Conservation (phyloP, 2,888 invertebrate genomes). For the Cantharis rufa region DNA sequence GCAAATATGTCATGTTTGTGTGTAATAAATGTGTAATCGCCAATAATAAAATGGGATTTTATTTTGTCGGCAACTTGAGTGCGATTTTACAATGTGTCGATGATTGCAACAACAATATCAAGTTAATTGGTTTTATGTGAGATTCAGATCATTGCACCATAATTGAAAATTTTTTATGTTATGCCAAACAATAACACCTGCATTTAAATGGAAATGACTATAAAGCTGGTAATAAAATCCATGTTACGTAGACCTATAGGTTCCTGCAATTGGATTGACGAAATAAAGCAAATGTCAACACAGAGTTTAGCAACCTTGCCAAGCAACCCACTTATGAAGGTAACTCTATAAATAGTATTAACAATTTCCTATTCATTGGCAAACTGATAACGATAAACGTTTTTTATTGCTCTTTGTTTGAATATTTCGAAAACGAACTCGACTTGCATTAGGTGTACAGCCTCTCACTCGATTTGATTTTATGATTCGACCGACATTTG, state of each 20-base stretch:
- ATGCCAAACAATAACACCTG: constrained; percentile 10
- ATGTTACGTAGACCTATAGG: constrained; percentile 5
- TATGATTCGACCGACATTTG: constrained; percentile 29
- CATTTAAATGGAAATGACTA: constrained; percentile 5
- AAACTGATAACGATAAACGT: constrained; percentile 21
- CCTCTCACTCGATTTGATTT: constrained; percentile 7
- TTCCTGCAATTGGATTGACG: constrained; percentile 19
- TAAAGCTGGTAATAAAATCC: constrained; percentile 4
- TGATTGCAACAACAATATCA: constrained; percentile 8
- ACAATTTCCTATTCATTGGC: constrained; percentile 16
- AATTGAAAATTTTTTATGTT: background rate
- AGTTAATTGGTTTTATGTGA: constrained; percentile 1
- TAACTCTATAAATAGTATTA: constrained; percentile 16
- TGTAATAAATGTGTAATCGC: background rate
- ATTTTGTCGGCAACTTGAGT: background rate
- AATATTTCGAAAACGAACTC: background rate
- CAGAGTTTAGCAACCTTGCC: constrained; percentile 20
- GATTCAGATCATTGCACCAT: constrained; percentile 9
- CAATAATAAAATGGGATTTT: background rate
- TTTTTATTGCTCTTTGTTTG: constrained; percentile 19
- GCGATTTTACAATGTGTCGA: constrained; percentile 6
- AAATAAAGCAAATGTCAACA: constrained; percentile 24
- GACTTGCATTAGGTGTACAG: background rate
- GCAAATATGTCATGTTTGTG: background rate
- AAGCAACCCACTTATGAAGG: constrained; percentile 21